A percentile compares a stretch with the other conserved stretches of the same genome.
phyloP scores from a whole-genome alignment of 2,113 vertebrate species.

The Colius striatus region DNA sequence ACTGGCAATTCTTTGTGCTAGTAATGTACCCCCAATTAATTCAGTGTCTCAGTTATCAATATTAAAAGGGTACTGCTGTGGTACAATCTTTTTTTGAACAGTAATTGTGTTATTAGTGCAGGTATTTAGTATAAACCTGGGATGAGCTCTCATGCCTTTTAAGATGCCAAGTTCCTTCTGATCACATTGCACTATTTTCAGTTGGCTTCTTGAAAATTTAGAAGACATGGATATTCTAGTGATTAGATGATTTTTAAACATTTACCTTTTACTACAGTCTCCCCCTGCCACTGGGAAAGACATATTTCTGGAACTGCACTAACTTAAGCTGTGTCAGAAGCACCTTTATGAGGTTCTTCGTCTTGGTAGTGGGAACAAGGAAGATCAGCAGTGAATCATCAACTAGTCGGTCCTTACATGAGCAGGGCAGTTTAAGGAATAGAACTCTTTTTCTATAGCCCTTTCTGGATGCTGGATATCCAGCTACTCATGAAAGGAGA shows the following conservation, averaged over 20 bases:
- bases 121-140: neutral
- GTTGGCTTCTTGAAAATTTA: neutral
- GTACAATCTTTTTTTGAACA: neutral
- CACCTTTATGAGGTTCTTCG: neutral
- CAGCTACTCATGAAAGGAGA: neutral
- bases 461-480: neutral
- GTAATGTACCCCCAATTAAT: neutral
- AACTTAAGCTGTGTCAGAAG: neutral
- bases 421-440: neutral
- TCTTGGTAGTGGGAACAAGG: neutral
- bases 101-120: neutral
- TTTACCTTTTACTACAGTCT: neutral
- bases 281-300: neutral
- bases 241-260: neutral
- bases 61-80: neutral
- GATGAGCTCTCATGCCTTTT: neutral
- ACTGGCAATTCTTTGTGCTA: neutral
- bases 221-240: neutral
- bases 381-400: neutral
- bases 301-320: neutral
- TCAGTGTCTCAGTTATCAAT: neutral
- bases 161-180: neutral
- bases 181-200: neutral
- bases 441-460: neutral
- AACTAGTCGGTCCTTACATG: neutral